These are phyloP conservation scores for Chondrilla cf. caribensis DNA, from an alignment of 37 sponge, comb jelly and placozoan genomes.

Conservation along the genomic window DNA sequence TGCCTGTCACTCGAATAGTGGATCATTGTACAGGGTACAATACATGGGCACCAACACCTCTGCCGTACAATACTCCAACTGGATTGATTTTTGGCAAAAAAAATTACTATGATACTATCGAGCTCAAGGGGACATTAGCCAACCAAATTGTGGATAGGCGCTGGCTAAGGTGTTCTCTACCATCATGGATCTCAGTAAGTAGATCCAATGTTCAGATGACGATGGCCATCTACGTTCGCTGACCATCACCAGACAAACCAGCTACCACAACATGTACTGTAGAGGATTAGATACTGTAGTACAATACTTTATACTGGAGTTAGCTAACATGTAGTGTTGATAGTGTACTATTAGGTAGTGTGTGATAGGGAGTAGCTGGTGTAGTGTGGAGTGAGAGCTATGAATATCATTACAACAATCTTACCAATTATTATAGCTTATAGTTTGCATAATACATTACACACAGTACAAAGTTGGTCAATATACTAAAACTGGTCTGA, in stretches of 20 bases:
- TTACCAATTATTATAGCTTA: too few relatives aligned
- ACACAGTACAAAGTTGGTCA: too few relatives aligned
- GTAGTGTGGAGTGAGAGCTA: too few relatives aligned
- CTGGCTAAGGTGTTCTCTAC: conserved; percentile 16
- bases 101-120: neutral
- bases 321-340: too few relatives aligned
- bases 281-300: too few relatives aligned
- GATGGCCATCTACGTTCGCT: conserved; percentile 31
- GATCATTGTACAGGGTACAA: neutral
- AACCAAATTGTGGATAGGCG: conserved; percentile 6
- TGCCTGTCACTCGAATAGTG: neutral
- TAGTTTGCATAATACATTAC: too few relatives aligned
- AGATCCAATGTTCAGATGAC: conserved; percentile 10
- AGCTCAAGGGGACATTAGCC: neutral
- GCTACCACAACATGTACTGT: too few relatives aligned
- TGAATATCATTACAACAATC: too few relatives aligned
- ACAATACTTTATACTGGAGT: too few relatives aligned
- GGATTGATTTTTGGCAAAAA: conserved; percentile 22
- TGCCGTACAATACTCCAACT: neutral
- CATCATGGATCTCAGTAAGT: conserved; percentile 12
- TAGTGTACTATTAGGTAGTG: too few relatives aligned
- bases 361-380: too few relatives aligned
- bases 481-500: too few relatives aligned
- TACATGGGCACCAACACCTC: conserved; percentile 3
- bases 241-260: neutral